Percentiles rank a stretch among this genome's conserved stretches.
Conservation (phyloP, 92 coral and sea anemone genomes). For the Hydrozoanthus gracilis region DNA sequence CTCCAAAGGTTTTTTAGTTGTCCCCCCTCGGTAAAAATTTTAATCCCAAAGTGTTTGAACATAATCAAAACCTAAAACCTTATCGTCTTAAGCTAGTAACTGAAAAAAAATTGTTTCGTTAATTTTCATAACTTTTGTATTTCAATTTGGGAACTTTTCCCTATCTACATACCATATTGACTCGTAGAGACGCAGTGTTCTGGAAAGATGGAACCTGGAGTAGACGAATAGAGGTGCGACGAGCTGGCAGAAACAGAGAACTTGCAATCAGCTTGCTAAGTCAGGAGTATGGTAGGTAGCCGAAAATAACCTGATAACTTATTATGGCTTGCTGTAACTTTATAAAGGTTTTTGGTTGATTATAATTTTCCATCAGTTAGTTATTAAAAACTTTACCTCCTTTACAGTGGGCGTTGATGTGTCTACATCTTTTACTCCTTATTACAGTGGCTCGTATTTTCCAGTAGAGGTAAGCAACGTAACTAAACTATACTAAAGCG, state of each 20-base stretch:
- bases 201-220: slow-evolving; percentile 91
- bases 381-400: neutral
- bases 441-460: slow-evolving; percentile 84
- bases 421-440: slow-evolving; percentile 75
- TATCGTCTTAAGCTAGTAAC: neutral
- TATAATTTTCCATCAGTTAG: too few species aligned
- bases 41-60: too few species aligned
- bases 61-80: too few species aligned
- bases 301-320: neutral
- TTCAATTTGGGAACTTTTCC: neutral
- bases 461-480: slow-evolving; percentile 28
- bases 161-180: neutral
- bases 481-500: neutral
- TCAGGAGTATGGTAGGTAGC: slow-evolving; percentile 87
- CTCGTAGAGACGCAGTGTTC: slow-evolving; percentile 80
- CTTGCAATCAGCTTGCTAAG: slow-evolving; percentile 82
- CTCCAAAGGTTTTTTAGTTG: too few species aligned
- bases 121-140: neutral
- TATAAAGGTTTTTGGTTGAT: too few species aligned
- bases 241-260: slow-evolving; percentile 77
- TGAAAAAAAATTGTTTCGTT: neutral
- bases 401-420: slow-evolving; percentile 91
- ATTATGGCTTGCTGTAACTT: too few species aligned
- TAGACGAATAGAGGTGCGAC: slow-evolving; percentile 80
- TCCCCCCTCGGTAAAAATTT: too few species aligned